Evolutionary conservation across 2,888 invertebrate species (phyloP), one percentile per base, ranked within the genome.

Genomic region (Polymixis lichenea): DNA sequence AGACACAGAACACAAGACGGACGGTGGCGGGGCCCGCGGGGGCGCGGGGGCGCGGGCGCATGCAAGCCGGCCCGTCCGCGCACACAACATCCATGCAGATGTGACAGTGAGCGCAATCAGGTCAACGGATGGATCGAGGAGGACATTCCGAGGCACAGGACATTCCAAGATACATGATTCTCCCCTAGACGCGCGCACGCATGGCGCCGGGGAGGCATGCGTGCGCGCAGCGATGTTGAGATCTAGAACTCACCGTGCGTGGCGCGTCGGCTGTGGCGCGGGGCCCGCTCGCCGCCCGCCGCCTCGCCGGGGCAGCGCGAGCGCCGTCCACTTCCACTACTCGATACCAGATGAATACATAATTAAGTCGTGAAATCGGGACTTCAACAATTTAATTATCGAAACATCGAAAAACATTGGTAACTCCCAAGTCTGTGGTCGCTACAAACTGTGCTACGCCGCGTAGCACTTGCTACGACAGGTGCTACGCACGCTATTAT

Each of bases 131-230:
- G 94, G 94, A 93, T 94, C 94, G 95, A 96, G 96, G 96, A 96
- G 96, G 96, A 96, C 97, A 97, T 97, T 97, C 97, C 97, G 97
- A 97, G 97, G 97, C 96, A 97, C 97, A 96, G 95, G 96, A 96
- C 97, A 97, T 97, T 97, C 97, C 97, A 97, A 97, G 97, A 97
- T 97, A 97, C 96, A 97, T 96, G 96, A 96, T 96, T 94, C 95
- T 97, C 96, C 97, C 96, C 95, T 95, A 94, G 93, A 93, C 94
- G 95, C 95, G 95, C 93, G 95, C 91, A 91, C 94, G 94, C 91
- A 95, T 93, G 90, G 86, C 87, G 88, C 86, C 89, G 79, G 70
- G 87, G 88, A 79, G 87, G 58, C 87, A 93, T 94, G 94, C 92
- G 95, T 91, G 94, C 94, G 91, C 94, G 93, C 95, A 92, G 96